These are phyloP conservation scores for Caenorhabditis becei DNA, from an alignment of 2,888 invertebrate genomes.

Conservation along the genomic window DNA sequence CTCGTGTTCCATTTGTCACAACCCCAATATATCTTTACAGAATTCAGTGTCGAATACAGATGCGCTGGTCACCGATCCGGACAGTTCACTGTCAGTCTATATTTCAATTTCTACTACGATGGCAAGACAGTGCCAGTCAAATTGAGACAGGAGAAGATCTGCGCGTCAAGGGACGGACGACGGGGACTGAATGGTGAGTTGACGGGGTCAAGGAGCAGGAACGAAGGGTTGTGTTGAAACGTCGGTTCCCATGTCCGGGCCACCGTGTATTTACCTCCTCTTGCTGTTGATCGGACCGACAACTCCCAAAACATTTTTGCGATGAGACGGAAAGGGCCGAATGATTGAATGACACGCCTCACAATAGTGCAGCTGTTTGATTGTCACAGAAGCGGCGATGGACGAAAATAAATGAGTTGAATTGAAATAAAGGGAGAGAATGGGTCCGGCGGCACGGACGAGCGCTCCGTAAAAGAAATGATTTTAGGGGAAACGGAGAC, in stretches of 20 bases:
- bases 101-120: constrained; percentile 69
- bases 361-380: constrained; percentile 58
- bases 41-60: constrained; percentile 79
- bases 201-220: too few species aligned
- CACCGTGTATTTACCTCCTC: not conserved
- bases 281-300: not conserved
- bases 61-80: constrained; percentile 79
- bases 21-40: constrained; percentile 58
- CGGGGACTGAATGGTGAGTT: constrained; percentile 60
- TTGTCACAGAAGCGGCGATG: constrained; percentile 55
- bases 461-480: constrained; percentile 1
- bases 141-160: constrained; percentile 72
- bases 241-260: not conserved
- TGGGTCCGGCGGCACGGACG: constrained; percentile 16
- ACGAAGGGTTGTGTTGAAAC: not conserved
- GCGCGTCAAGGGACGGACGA: constrained; percentile 67
- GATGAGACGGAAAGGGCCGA: constrained; percentile 29
- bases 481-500: not conserved
- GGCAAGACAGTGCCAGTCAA: constrained; percentile 60
- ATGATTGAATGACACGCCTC: constrained; percentile 57
- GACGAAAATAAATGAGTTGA: constrained; percentile 56
- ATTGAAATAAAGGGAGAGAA: constrained; percentile 24
- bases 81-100: constrained; percentile 75
- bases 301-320: constrained; percentile 30
- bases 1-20: not conserved